Evolutionary conservation across 2,113 vertebrate genomes (phyloP), one percentile per base, ranked within the genome.

Genomic region (Sula dactylatra): DNA sequence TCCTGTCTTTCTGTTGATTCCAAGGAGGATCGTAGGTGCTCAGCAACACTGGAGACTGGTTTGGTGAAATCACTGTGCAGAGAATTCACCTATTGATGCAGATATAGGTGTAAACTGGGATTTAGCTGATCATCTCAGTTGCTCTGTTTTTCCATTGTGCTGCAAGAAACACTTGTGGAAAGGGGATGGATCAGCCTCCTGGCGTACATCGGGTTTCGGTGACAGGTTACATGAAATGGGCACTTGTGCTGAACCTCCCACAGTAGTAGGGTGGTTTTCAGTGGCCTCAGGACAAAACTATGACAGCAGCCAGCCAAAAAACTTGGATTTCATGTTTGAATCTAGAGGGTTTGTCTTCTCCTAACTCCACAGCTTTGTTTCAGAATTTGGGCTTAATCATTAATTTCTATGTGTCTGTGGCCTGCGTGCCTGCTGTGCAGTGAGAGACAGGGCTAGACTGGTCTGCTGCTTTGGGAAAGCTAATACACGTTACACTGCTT

Each of bases 301-400:
- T 7, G 16, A 8, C 64, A 58, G 44, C 34, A 81, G n/a, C 36
- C 86, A 76, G 34, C 14, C 73, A 49, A 27, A 38, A n/a, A 50
- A 7, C 66, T 65, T 40, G 76, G 38, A 13, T 36, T 59, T 36
- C 17, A 10, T 7, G 14, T 65, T 32, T 36, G 49, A 49, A 38
- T 42, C 42, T 7, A 11, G 32, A 31, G n/a, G 56, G 27, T n/a
- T 79, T n/a, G 52, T 10, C 71, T n/a, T 16, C 34, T 42, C 59
- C 70, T 49, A 9, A 18, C 58, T 6, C 50, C 50, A n/a, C 10
- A 11, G 59, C 59, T 62, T 78, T 16, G 29, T 29, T 64, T 29
- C 66, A 65, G 49, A 36, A 47, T 54, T 65, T 31, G 55, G 90
- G 82, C 19, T 69, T 83, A 95, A 94, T 70, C 49, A 58, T 86